Base-by-base conservation (phyloP, 2,797 vertebrate species). In the Muraenolepis orangiensis region DNA sequence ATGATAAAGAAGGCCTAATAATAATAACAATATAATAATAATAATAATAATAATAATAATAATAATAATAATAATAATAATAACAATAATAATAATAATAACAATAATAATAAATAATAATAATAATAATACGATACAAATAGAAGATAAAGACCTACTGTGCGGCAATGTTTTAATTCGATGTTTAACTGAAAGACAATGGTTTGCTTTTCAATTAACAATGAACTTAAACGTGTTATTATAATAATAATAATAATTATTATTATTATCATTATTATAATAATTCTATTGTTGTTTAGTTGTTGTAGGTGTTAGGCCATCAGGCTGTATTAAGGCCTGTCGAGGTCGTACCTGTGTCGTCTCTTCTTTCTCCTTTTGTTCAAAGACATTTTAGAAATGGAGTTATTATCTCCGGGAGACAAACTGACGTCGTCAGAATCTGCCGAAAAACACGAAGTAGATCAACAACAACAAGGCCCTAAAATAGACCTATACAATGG, bases 361-460 rank as follows among this genome's bases (percentile, higher is more conserved):
- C 97, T 93, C 92, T 98, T 99, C 94, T 99, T 99, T 77, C 97
- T 91, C 87, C 98, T 99, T 91, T 98, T 99, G 91, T 94, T 97
- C 90, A 97, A 78, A 29, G 95, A 94, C 11, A 96, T 95, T 89
- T 97, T 97, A 66, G 95, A 94, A 85, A 95, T 93, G 90, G 95
- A 97, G 31, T 95, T 92, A 85, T 95, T 92, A 85, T 99, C 98
- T 72, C 94, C 95, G 74, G 96, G 96, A 51, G 96, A 97, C 0
- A 89, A 75, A 76, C 89, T 89, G 79, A 96, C 91, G 89, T 98
- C 97, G 73, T 98, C 97, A 5, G 97, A 99, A 93, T 99, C 98
- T 99, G 94, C 46, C 83, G 81, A 81, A 75, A 79, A 74, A 76
- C 67, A 70, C 31, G 70, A 23, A 77, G 30, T 6, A 57, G 18